These are phyloP conservation scores for Cantharis rustica DNA, from an alignment of 2,888 invertebrate genomes.

Conservation along the genomic window DNA sequence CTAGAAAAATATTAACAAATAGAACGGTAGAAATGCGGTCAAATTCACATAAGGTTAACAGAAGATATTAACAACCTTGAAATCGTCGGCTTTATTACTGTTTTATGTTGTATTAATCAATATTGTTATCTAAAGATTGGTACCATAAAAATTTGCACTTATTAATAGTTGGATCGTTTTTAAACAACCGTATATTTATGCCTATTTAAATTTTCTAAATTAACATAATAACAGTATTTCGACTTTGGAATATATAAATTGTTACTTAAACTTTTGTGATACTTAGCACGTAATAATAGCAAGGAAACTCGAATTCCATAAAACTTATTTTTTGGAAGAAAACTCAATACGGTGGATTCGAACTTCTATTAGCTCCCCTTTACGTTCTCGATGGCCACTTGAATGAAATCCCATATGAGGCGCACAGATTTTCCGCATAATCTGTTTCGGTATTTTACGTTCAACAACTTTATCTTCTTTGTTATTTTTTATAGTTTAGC, in stretches of 20 bases:
- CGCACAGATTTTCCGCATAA: not conserved
- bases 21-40: not conserved
- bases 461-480: not conserved
- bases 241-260: not conserved
- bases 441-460: not conserved
- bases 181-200: not conserved
- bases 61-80: conserved; percentile 1
- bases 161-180: not conserved
- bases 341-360: not conserved
- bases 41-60: not conserved
- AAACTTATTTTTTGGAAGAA: not conserved
- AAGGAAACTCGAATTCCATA: not conserved
- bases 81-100: not conserved
- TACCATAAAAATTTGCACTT: not conserved
- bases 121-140: not conserved
- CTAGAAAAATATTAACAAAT: not conserved
- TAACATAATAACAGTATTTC: not conserved
- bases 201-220: not conserved
- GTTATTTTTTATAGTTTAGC: not conserved
- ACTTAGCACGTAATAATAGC: not conserved
- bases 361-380: not conserved
- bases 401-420: not conserved
- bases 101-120: not conserved
- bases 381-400: not conserved
- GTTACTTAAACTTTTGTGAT: not conserved